These are phyloP conservation scores for Corythornis vintsioides DNA, from an alignment of 2,113 vertebrate genomes.

Conservation along the genomic window DNA sequence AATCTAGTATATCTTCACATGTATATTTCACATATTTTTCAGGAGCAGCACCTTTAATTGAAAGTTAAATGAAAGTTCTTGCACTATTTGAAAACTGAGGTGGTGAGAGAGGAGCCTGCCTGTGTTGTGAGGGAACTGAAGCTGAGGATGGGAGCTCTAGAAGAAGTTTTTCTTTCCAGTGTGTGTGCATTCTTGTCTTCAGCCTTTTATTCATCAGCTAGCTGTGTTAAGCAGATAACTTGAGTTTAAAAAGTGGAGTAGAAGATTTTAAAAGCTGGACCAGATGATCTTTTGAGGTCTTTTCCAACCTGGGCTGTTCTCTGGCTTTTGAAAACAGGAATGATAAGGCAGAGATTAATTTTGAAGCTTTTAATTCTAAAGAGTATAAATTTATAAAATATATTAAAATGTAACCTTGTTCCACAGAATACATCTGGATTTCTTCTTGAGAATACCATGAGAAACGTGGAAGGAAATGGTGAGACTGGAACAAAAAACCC, in stretches of 20 bases:
- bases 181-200: background rate
- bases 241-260: background rate
- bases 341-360: background rate
- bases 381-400: background rate
- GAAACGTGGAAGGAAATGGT: constrained; percentile 14
- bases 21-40: background rate
- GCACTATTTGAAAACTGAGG: background rate
- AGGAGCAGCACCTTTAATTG: background rate
- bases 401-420: constrained; percentile 58
- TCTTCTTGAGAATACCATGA: background rate
- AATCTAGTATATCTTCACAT: background rate
- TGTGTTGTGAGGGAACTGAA: background rate
- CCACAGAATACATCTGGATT: constrained; percentile 58
- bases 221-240: background rate
- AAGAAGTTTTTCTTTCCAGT: background rate
- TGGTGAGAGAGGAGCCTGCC: background rate
- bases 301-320: background rate
- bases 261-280: background rate
- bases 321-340: background rate
- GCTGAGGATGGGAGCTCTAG: background rate
- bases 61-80: background rate
- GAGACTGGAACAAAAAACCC: constrained; percentile 27
- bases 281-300: background rate
- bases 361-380: constrained; percentile 17
- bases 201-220: background rate